Evolutionary conservation across 2,888 invertebrate species (phyloP), one percentile per base, ranked within the genome.

Genomic region (Campoplex nolae): DNA sequence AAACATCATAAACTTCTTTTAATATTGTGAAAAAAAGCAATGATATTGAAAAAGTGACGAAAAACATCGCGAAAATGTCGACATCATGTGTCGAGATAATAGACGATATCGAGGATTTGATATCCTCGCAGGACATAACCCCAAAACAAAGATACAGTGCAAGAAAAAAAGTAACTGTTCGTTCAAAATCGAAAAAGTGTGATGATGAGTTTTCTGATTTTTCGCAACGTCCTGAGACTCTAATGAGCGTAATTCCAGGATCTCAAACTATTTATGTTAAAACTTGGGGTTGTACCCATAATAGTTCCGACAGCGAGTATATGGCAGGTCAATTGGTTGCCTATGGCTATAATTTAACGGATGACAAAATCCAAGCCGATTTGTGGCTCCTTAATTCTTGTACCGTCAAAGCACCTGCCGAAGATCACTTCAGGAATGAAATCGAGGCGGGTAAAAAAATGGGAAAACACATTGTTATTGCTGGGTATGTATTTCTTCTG

Each of bases 241-340:
- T 92, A 35, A 88, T 91, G 0, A 95, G 95, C 84, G 91, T 95
- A 84, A 95, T 96, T 90, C 95, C 95, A 92, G 98, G 98, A 1
- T 98, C 97, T 0, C 96, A 96, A 88, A 92, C 89, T 0, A 91
- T 93, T 78, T 93, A 91, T 68, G 96, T 99, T 1, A 98, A 98
- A 95, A 99, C 99, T 83, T 99, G 99, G 99, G 99, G 99, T 6
- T 99, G 99, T 94, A 97, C 99, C 0, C 99, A 99, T 95, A 99
- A 99, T 94, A 99, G 97, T 94, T 99, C 99, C 0, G 99, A 99
- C 94, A 98, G 98, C 0, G 99, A 99, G 95, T 99, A 99, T 93
- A 99, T 99, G 99, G 98, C 99, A 0, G 99, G 99, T 0, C 97
- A 99, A 90, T 95, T 99, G 83, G 97, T 98, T 0, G 96, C 97